Conservation (phyloP, 2,113 vertebrate genomes). For the Ifrita kowaldi region DNA sequence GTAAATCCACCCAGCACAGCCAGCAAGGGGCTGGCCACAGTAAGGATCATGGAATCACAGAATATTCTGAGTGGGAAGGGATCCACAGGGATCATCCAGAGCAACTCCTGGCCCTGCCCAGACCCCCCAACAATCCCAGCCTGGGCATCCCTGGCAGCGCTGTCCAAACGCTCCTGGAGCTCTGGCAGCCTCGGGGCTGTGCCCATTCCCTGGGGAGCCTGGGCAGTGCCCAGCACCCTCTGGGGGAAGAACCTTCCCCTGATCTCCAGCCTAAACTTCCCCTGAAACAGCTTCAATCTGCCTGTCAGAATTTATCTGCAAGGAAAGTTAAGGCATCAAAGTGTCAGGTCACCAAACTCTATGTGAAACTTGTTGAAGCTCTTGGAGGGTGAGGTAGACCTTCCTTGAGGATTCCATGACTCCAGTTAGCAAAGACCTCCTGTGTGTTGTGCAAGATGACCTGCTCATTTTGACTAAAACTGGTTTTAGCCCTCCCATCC, state of each 20-base stretch:
- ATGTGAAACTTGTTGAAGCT: not conserved
- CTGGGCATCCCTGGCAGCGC: not conserved
- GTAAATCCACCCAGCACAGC: not conserved
- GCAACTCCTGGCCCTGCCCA: fast-evolving
- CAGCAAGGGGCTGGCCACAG: not conserved
- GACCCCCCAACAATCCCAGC: fast-evolving
- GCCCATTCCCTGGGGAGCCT: not conserved
- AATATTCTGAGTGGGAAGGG: not conserved
- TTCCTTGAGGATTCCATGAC: not conserved
- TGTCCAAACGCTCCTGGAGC: not conserved
- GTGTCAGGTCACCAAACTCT: not conserved
- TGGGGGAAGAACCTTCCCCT: not conserved
- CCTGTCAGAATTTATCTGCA: not conserved
- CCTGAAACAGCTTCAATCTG: not conserved
- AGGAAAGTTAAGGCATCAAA: not conserved
- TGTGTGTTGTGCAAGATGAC: not conserved
- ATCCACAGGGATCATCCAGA: not conserved
- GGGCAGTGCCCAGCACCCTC: not conserved
- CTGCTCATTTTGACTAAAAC: not conserved
- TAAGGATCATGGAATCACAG: not conserved
- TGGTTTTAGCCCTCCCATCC: not conserved
- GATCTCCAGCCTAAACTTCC: fast-evolving
- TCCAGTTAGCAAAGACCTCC: not conserved
- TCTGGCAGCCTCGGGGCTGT: not conserved
- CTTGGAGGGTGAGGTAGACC: not conserved